phyloP scores from a whole-genome alignment of 2,888 invertebrate genomes.

The Teleiodes luculella region DNA sequence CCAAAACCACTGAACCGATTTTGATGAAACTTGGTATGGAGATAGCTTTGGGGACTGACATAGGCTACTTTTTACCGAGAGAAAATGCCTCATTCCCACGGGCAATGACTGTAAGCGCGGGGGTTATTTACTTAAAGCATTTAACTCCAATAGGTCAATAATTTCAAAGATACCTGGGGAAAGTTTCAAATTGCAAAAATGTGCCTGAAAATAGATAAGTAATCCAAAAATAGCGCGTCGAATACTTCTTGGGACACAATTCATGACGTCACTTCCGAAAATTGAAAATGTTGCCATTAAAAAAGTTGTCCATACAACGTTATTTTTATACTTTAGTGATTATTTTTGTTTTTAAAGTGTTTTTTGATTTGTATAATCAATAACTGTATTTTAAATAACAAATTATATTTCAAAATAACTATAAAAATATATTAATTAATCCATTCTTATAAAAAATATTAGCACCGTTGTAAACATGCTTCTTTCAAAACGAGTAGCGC shows the following conservation, averaged over 20 bases:
- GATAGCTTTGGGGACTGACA: no score
- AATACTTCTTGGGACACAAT: constrained; percentile 31
- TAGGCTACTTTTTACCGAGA: no score
- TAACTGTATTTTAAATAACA: no score
- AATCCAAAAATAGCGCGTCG: constrained; percentile 74
- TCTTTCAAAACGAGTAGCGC: constrained; percentile 30
- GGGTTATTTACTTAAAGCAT: no score
- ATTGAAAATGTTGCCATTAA: constrained; percentile 39
- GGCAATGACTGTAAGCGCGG: no score
- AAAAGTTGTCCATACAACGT: background rate
- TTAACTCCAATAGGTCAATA: no score
- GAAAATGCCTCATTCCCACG: no score
- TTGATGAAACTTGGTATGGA: no score
- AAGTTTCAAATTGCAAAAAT: constrained; percentile 75
- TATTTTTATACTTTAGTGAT: background rate
- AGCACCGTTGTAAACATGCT: constrained; percentile 25
- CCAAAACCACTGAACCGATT: no score
- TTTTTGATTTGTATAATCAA: no score
- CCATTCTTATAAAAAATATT: background rate
- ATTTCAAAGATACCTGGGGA: constrained; percentile 38
- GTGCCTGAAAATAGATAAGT: constrained; percentile 69
- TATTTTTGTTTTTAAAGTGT: background rate
- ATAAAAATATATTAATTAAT: no score
- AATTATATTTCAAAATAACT: no score
- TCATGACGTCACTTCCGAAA: constrained; percentile 57